Evolutionary conservation across 1,140 invertebrate species (phyloP).

Genomic region (Euura saliciscinereae): DNA sequence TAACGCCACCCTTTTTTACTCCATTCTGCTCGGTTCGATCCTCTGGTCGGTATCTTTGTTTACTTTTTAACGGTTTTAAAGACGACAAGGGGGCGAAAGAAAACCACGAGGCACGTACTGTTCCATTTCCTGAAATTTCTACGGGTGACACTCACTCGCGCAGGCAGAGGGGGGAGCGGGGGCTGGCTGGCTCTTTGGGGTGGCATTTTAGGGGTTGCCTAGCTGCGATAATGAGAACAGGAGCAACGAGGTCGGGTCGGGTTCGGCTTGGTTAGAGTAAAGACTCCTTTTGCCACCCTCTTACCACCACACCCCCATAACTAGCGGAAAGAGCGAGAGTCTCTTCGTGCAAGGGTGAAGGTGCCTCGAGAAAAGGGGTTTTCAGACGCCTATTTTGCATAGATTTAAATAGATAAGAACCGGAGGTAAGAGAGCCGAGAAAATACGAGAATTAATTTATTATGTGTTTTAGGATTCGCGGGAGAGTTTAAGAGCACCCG

Average conservation of each 20-base stretch:
- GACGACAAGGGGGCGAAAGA: not conserved
- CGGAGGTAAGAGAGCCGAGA: conserved; percentile 25
- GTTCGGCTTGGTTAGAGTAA: conserved; percentile 31
- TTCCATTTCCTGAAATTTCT: conserved; percentile 3
- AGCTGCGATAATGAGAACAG: conserved; percentile 59
- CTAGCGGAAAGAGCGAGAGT: conserved; percentile 1
- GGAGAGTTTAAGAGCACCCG: conserved; percentile 23
- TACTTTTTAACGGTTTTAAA: no score
- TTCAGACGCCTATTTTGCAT: conserved; percentile 61
- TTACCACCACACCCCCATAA: conserved; percentile 21
- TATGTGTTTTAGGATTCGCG: conserved; percentile 49
- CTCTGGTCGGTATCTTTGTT: no score
- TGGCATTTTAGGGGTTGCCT: conserved; percentile 56
- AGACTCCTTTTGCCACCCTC: conserved; percentile 48
- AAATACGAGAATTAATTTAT: conserved; percentile 60
- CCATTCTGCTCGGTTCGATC: no score
- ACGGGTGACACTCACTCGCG: not conserved
- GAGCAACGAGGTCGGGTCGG: conserved; percentile 42
- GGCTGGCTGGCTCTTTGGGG: conserved; percentile 41
- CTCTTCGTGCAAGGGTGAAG: conserved; percentile 48
- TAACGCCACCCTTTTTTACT: conserved; percentile 22
- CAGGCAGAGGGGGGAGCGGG: conserved; percentile 24
- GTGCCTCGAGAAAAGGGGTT: conserved; percentile 45
- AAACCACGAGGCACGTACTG: conserved; percentile 1
- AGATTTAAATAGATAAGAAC: conserved; percentile 60